Conservation (phyloP, 2,113 vertebrate species). For the Willisornis vidua region DNA sequence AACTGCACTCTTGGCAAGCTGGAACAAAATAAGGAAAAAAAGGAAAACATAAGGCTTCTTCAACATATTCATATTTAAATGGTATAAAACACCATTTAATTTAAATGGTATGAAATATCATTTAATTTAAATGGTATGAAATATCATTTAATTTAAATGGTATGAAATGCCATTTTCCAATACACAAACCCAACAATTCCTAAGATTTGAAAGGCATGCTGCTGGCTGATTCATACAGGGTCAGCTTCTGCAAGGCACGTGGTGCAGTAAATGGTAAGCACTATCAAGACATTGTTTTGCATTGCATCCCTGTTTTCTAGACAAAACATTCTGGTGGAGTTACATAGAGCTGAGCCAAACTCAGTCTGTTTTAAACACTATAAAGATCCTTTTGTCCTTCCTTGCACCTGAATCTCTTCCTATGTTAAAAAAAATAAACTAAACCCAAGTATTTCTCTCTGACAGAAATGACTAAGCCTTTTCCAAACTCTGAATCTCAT, state of each 20-base stretch:
- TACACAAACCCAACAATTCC: background rate
- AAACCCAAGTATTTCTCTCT: conserved; percentile 48
- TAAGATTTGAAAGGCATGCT: background rate
- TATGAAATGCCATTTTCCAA: background rate
- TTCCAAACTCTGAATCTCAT: conserved; percentile 24
- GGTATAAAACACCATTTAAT: background rate
- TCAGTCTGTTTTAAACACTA: conserved; percentile 42
- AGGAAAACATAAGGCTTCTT: background rate
- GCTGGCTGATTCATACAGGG: background rate
- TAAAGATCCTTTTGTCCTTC: conserved; percentile 48
- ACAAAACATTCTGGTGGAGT: background rate
- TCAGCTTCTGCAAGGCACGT: background rate
- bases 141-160: background rate
- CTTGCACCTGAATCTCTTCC: conserved; percentile 46
- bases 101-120: background rate
- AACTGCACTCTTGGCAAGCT: background rate
- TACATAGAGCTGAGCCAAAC: conserved; percentile 2
- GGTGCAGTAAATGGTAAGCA: background rate
- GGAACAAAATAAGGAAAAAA: background rate
- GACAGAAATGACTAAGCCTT: conserved; percentile 38
- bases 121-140: background rate
- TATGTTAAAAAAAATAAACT: conserved; percentile 31
- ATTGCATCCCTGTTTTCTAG: background rate
- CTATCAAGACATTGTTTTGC: background rate
- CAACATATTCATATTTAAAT: background rate